Evolutionary conservation across 2,888 invertebrate species (phyloP), one percentile per base, ranked within the genome.

Genomic region (Sinodicranocentrus sp.): DNA sequence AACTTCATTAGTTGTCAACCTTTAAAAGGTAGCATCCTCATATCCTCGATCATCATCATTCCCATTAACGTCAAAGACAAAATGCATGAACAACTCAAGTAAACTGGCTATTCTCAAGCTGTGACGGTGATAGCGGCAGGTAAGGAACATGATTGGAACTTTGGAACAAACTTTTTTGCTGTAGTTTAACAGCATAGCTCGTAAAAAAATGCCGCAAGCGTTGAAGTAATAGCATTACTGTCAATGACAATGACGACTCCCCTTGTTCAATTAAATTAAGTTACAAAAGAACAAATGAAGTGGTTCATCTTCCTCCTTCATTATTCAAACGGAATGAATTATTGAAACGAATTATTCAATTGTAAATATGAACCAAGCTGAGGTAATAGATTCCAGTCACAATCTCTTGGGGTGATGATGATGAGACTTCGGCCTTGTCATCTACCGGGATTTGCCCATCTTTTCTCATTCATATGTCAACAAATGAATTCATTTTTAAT

Each of bases 1-100:
- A 54, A 68, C 57, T 59, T 77, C 68, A 77, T 68, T 77, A 77
- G 39, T 77, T 77, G 77, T 77, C 77, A 77, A 59, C 77, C 77
- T 77, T 68, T 77, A 68, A 68, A 77, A 54, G 68, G 67, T 67
- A 48, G 54, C 67, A 76, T 59, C 77, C 57, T 68, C 43, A 61
- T 39, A 39, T 65, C 54, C 52, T 67, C 65, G 17, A 44, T 57
- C 25, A 73, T 48, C 73, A n/a, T 63, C 28, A 28, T 68, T 77
- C 59, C 44, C 59, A 77, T 68, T 68, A 67, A 54, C 52, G 54
- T 54, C 39, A 65, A 65, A n/a, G 57, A 57, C 57, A 25, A 48
- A 26, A n/a, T n/a, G 63, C 59, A 73, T 39, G 76, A 67, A 65
- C 76, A 76, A 52, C 54, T 23, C 6, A 28, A 63, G 33, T 28